Conservation (phyloP, 1,140 invertebrate species). For the Pteromalus puparum region DNA sequence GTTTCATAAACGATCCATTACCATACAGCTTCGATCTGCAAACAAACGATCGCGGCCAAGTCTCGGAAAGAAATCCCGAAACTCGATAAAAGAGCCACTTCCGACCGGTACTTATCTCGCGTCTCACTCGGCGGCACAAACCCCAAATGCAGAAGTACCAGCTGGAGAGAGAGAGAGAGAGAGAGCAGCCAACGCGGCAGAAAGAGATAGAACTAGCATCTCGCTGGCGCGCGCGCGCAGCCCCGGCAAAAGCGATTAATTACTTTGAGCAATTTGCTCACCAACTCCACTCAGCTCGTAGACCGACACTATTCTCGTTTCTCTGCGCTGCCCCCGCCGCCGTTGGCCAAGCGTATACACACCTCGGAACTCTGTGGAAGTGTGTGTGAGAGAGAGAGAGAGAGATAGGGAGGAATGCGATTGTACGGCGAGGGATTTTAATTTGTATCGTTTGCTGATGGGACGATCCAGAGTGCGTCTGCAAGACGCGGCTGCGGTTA, state of each 20-base stretch:
- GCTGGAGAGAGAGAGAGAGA: background rate
- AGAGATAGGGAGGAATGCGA: slow-evolving; percentile 11
- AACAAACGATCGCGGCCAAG: background rate
- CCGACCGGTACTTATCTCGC: background rate
- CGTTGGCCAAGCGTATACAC: background rate
- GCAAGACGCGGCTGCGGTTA: too few species aligned
- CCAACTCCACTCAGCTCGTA: slow-evolving; percentile 71
- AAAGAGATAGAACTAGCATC: background rate
- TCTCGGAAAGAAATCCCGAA: background rate
- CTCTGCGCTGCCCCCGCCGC: slow-evolving; percentile 40
- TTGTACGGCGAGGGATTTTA: slow-evolving; percentile 38
- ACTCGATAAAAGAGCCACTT: slow-evolving; percentile 18
- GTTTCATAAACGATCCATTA: too few species aligned
- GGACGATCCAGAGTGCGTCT: background rate
- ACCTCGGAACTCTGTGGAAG: background rate
- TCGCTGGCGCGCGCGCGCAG: background rate
- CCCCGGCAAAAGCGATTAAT: slow-evolving; percentile 73
- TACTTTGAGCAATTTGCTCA: slow-evolving; percentile 75
- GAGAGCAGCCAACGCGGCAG: background rate
- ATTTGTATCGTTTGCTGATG: background rate
- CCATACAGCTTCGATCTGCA: too few species aligned
- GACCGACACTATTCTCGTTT: slow-evolving; percentile 74
- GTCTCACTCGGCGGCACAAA: background rate
- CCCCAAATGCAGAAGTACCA: slow-evolving; percentile 1
- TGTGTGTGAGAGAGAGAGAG: too few species aligned